Percentiles rank a stretch among this genome's conserved stretches.
Evolutionary conservation across 2,888 invertebrate species (phyloP).

Genomic region (Eledone cirrhosa): DNA sequence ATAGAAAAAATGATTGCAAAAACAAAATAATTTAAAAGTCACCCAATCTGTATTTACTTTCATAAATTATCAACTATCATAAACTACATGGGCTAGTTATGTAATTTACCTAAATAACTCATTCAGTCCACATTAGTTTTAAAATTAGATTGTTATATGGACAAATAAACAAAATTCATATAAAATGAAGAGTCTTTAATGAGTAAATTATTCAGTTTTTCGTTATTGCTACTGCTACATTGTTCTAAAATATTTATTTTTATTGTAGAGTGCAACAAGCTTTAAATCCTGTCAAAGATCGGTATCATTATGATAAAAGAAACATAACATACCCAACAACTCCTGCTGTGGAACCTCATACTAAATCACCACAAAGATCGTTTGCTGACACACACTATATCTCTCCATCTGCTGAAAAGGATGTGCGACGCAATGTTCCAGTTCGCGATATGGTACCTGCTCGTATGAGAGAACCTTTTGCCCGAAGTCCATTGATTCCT

Average conservation of each 20-base stretch:
- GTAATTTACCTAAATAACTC: no score
- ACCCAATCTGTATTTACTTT: no score
- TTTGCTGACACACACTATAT: not conserved
- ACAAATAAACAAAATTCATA: no score
- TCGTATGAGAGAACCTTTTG: slow-evolving; percentile 5
- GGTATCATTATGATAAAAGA: slow-evolving; percentile 17
- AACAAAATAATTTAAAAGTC: no score
- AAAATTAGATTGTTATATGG: no score
- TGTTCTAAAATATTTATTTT: not conserved
- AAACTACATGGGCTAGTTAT: no score
- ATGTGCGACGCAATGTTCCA: slow-evolving; percentile 18
- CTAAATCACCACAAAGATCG: not conserved
- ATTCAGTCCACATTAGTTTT: no score
- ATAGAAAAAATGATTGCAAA: no score
- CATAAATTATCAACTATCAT: no score
- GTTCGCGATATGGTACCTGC: not conserved
- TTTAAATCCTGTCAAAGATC: slow-evolving; percentile 10
- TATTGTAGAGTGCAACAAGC: slow-evolving; percentile 1
- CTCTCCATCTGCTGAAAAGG: not conserved
- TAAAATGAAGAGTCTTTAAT: no score
- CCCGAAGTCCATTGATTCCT: not conserved
- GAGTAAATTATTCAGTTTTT: no score
- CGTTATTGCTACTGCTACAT: no score
- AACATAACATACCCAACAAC: slow-evolving; percentile 4
- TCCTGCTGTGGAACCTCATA: not conserved